Evolutionary conservation across 1,140 invertebrate genomes (phyloP), one percentile per base, ranked within the genome.

Genomic region (Lineus longissimus): DNA sequence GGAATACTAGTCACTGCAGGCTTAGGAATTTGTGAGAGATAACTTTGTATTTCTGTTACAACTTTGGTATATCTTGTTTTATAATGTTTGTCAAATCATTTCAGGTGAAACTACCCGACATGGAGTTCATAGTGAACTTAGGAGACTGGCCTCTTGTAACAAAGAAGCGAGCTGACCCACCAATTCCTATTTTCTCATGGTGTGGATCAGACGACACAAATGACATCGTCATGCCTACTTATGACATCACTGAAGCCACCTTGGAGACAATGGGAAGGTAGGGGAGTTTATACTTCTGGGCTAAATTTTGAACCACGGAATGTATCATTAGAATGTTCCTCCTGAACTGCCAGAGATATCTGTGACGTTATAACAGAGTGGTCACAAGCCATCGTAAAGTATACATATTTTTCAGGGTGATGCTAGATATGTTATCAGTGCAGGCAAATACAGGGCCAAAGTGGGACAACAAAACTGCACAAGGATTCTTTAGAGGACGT

Each of bases 181-280:
- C 73, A 17, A 25, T 81, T 68, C 94, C 95, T n/a, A 88, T 98
- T 60, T 93, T 98, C 77, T 96, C 94, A 36, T 98, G 95, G 95
- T 97, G 95, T 84, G 93, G 93, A 1, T 95, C 92, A 66, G 83
- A 87, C 57, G 86, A 90, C 66, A 88, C 89, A 2, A 82, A 85
- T 70, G 95, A 98, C 82, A 95, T 98, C 78, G 86, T 95, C 57
- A 86, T 97, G 84, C 95, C 95, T 13, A 97, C 94, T 1, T 97
- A 98, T 84, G 94, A 97, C 77, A 86, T 97, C 30, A 95, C 93
- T 2, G 91, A 96, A 84, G 90, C 94, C 9, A 89, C 91, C 1
- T 78, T 97, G 59, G 90, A 97, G 84, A 90, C 88, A 82, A 93
- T 96, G 91, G 90, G 89, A 74, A 89, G 89, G 91, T 93, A 84